Evolutionary conservation across 2,888 invertebrate genomes (phyloP), one percentile per base, ranked within the genome.

Genomic region (Clunio marinus): DNA sequence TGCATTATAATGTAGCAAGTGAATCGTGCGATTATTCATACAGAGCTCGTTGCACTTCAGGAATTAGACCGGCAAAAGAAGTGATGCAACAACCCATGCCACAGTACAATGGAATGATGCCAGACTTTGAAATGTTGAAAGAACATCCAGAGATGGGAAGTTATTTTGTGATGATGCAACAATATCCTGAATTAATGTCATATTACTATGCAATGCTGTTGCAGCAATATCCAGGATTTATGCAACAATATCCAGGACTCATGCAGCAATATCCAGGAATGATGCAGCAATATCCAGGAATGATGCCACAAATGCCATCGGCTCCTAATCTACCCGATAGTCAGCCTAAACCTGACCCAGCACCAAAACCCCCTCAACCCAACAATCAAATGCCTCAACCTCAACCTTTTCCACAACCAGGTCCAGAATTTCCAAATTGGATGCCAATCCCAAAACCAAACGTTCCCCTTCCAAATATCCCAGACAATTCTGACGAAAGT

Each of bases 391-490:
- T 5, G 2, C 58, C 58, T 24, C 58, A 25, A n/a, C 27, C 5
- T 17, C 58, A 24, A 58, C 57, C 59, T 10, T 7, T 7, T 15
- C 32, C 28, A 32, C 32, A 22, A 60, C 1, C 3, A 24, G 24
- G 15, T 17, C 35, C 20, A 5, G 35, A 60, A 22, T 60, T 25
- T 17, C 60, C 60, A 1, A 35, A 15, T 10, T 60, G 60, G 60
- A 35, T 60, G 60, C 60, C 60, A 15, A 3, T 7, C 2, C 60
- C 60, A 32, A 32, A 35, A n/a, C 35, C 7, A 17, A 58, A 58
- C 58, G n/a, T 58, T 27, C 20, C 20, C 15, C 2, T 17, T 15
- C 60, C 60, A 17, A 22, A 37, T 32, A 37, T 37, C 7, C 32
- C 35, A 27, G 13, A n/a, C 2, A 25, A 7, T 13, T 2, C 35